Evolutionary conservation across 1,140 invertebrate species (phyloP), one percentile per base, ranked within the genome.

Genomic region (Ylistrum balloti): DNA sequence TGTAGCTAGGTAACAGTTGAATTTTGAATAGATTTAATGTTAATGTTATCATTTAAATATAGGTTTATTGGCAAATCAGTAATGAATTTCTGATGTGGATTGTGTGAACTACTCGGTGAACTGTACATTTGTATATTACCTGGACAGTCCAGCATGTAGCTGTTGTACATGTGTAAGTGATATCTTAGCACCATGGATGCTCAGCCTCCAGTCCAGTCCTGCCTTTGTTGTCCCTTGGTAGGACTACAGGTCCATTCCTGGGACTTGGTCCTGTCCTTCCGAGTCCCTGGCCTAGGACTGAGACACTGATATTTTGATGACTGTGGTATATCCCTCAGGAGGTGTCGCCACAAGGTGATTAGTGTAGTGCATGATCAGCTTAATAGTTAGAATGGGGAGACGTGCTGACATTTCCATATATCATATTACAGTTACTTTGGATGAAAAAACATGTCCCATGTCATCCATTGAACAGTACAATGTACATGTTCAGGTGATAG

Each of bases 401-500:
- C 56, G 11, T 74, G 56, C 56, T 74, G 56, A 74, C 56, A 74
- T 74, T 74, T 74, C n/a, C 56, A 1, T 74, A 5, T 1, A 74
- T 74, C 56, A 5, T 74, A 17, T 74, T 74, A 74, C 56, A 45
- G 56, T n/a, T 74, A n/a, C 28, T 13, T 74, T n/a, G 56, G 17
- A n/a, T 74, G 17, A 74, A 74, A 74, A 74, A n/a, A 74, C 56
- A 74, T 74, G 56, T 17, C 56, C 56, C 28, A 28, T 74, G 56
- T 74, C 56, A 74, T 74, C 56, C 9, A 28, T 28, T 74, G 56
- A 74, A 74, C 56, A 74, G 56, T 28, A 74, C 56, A 74, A 7
- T n/a, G 56, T 74, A 74, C 56, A 74, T 74, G 56, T 74, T 28
- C 56, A 74, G 56, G 56, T 74, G 56, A 74, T 3, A 74, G 56